Conservation (phyloP, 1,140 invertebrate species). For the Lamellibrachia luymesi region DNA sequence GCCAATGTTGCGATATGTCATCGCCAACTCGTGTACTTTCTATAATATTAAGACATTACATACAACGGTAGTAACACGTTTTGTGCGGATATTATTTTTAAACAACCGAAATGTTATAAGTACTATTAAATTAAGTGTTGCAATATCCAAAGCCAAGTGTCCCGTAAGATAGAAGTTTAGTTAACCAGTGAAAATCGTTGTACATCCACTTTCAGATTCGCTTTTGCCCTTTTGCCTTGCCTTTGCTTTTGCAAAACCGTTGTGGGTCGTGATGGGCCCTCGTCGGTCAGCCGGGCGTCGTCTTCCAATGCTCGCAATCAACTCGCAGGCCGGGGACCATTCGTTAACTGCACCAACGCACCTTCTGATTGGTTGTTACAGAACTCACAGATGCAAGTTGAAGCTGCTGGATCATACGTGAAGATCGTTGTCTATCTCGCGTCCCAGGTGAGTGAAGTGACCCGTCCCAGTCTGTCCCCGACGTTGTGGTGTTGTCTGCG, state of each 20-base stretch:
- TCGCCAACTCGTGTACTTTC: no score
- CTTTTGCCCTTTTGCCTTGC: not conserved
- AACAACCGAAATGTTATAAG: no score
- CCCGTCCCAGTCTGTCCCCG: no score
- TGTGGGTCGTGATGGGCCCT: not conserved
- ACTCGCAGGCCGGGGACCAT: not conserved
- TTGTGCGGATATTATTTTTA: no score
- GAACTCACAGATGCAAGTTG: not conserved
- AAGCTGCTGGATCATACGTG: not conserved
- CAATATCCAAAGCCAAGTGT: no score
- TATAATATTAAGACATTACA: no score
- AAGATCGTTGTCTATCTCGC: not conserved
- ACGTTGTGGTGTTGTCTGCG: no score
- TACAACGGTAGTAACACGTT: no score
- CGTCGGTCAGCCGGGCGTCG: not conserved
- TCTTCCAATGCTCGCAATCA: not conserved
- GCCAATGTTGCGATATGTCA: no score
- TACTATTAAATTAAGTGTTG: no score
- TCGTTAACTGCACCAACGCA: not conserved
- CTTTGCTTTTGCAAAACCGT: no score
- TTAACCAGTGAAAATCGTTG: not conserved
- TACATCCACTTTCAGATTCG: not conserved
- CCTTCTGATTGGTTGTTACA: not conserved
- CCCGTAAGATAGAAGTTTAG: no score
- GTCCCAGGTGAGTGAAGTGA: not conserved